Evolutionary conservation across 2,797 vertebrate species (phyloP).

Genomic region (Trachurus trachurus): DNA sequence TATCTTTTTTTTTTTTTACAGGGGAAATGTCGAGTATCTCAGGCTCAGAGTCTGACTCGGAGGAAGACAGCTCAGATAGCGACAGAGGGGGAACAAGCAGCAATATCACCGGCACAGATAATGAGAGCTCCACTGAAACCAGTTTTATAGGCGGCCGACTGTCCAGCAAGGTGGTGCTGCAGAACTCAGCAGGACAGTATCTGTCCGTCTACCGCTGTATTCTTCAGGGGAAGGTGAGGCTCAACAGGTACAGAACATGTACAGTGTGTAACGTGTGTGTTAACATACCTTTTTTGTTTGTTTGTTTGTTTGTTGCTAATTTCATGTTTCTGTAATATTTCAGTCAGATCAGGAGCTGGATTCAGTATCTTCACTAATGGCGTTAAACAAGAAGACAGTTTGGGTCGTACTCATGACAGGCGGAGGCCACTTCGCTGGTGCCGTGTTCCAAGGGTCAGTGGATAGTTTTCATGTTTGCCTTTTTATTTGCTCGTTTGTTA

Average conservation of each 20-base stretch:
- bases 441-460: slow-evolving; percentile 92
- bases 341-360: slow-evolving; percentile 71
- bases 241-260: slow-evolving; percentile 2
- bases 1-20: slow-evolving; percentile 61
- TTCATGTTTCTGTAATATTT: slow-evolving; percentile 33
- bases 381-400: slow-evolving; percentile 75
- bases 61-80: slow-evolving; percentile 75
- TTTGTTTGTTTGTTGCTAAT: background rate
- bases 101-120: slow-evolving; percentile 57
- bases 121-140: slow-evolving; percentile 54
- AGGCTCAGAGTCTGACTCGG: slow-evolving; percentile 89
- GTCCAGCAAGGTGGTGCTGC: slow-evolving; percentile 88
- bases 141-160: slow-evolving; percentile 5
- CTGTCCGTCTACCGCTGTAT: slow-evolving; percentile 89
- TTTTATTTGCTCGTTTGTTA: background rate
- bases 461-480: background rate
- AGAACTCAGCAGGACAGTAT: slow-evolving; percentile 88
- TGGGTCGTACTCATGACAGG: slow-evolving; percentile 95
- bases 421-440: slow-evolving; percentile 96
- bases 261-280: background rate
- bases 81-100: slow-evolving; percentile 65
- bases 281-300: background rate
- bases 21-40: slow-evolving; percentile 98
- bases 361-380: slow-evolving; percentile 80
- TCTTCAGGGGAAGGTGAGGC: slow-evolving; percentile 85